These are phyloP conservation scores for Sceliomorpha sp. DNA, from an alignment of 2,888 invertebrate genomes.

Conservation along the genomic window DNA sequence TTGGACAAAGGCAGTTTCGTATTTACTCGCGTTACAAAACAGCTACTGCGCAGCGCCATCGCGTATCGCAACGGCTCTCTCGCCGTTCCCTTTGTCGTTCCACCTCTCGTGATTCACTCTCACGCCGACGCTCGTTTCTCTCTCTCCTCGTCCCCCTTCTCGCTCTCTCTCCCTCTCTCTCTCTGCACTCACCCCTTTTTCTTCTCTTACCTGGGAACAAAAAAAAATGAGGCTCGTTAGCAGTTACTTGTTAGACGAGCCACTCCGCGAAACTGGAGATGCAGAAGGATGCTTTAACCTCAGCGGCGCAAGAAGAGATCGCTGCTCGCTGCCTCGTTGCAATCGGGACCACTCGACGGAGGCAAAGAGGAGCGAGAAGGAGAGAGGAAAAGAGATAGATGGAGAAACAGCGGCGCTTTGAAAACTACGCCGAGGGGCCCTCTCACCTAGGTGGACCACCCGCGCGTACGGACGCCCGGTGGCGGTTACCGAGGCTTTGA, in stretches of 20 bases:
- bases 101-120: slow-evolving; percentile 32
- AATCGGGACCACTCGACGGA: too few species aligned
- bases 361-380: too few species aligned
- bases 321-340: too few species aligned
- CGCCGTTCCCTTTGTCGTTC: slow-evolving; percentile 35
- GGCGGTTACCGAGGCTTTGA: too few species aligned
- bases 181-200: too few species aligned
- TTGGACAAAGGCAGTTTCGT: neutral
- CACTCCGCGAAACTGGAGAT: slow-evolving; percentile 63
- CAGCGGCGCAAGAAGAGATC: slow-evolving; percentile 30
- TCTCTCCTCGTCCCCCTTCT: too few species aligned
- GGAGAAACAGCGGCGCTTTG: too few species aligned
- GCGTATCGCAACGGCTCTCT: slow-evolving; percentile 33
- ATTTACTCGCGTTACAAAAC: neutral
- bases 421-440: too few species aligned
- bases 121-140: slow-evolving; percentile 36
- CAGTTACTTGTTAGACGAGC: slow-evolving; percentile 63
- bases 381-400: too few species aligned
- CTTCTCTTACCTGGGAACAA: slow-evolving; percentile 18
- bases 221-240: slow-evolving; percentile 64
- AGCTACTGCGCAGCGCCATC: slow-evolving; percentile 26
- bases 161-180: too few species aligned
- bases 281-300: slow-evolving; percentile 1
- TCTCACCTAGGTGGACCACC: too few species aligned
- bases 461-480: too few species aligned